These are phyloP conservation scores for Haliclystus octoradiatus DNA, from an alignment of 30 jellyfish, hydroid and myxozoan genomes.

Conservation along the genomic window DNA sequence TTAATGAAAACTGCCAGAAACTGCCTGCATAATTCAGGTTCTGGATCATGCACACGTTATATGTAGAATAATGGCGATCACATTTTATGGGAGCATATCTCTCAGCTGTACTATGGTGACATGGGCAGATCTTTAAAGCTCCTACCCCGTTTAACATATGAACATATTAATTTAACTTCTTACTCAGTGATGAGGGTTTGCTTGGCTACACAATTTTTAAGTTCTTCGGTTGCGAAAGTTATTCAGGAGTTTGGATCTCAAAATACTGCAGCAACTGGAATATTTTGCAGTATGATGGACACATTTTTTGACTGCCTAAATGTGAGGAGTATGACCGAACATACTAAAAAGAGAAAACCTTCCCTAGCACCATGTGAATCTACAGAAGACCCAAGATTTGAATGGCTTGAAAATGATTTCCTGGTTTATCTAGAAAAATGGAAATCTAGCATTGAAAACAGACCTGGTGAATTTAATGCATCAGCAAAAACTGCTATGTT, in stretches of 20 bases:
- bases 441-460: background rate
- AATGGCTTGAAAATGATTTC: background rate
- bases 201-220: conserved; percentile 48
- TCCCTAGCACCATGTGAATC: background rate
- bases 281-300: conserved; percentile 40
- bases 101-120: conserved; percentile 28
- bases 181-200: conserved; percentile 43
- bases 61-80: conserved; percentile 71
- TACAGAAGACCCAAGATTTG: background rate
- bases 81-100: conserved; percentile 37
- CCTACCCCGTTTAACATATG: conserved; percentile 50
- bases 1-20: too few relatives aligned
- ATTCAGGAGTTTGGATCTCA: conserved; percentile 31
- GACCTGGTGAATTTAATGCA: background rate
- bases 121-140: conserved; percentile 30
- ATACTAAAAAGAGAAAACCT: background rate
- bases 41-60: conserved; percentile 37
- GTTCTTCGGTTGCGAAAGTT: conserved; percentile 28
- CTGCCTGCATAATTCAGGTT: conserved; percentile 25
- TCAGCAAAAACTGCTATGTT: conserved; percentile 26
- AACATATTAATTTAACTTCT: too few relatives aligned
- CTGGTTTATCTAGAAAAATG: conserved; percentile 1
- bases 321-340: too few relatives aligned
- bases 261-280: conserved; percentile 44
- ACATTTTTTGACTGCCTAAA: conserved; percentile 26